phyloP scores from a whole-genome alignment of 2,113 vertebrate genomes.

The Ramphastos sulfuratus region DNA sequence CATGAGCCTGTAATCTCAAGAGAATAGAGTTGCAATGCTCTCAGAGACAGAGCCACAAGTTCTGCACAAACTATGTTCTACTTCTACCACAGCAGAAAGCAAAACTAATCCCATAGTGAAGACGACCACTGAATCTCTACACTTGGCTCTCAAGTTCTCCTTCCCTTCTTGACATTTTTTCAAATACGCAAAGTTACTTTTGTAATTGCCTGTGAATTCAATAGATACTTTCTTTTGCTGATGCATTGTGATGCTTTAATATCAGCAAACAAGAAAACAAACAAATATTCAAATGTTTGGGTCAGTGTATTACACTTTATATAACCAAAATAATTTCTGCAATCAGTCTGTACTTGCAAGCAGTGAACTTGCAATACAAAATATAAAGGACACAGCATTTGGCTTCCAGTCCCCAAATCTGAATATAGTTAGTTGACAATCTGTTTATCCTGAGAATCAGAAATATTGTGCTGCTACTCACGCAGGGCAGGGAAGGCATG shows the following conservation, averaged over 20 bases:
- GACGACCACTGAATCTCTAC: not conserved
- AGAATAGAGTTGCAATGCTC: not conserved
- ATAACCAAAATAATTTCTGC: not conserved
- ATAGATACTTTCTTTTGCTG: not conserved
- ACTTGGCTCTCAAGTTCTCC: not conserved
- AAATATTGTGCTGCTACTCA: not conserved
- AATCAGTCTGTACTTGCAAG: not conserved
- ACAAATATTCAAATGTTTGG: not conserved
- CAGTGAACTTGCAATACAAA: not conserved
- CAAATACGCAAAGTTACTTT: not conserved
- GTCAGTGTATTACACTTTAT: not conserved
- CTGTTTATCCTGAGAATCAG: not conserved
- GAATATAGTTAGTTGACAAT: not conserved
- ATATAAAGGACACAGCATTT: not conserved
- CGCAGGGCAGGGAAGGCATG: not conserved
- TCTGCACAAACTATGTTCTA: not conserved
- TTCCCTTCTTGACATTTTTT: not conserved
- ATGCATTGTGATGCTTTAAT: not conserved
- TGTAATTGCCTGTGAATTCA: not conserved
- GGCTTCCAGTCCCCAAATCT: not conserved
- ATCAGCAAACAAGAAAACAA: not conserved
- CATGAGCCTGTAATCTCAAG: not conserved
- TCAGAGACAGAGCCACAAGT: not conserved
- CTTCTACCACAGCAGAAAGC: not conserved
- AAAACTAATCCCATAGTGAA: not conserved